Conservation (phyloP, 2,797 vertebrate species). For the Anniella stebbinsi region DNA sequence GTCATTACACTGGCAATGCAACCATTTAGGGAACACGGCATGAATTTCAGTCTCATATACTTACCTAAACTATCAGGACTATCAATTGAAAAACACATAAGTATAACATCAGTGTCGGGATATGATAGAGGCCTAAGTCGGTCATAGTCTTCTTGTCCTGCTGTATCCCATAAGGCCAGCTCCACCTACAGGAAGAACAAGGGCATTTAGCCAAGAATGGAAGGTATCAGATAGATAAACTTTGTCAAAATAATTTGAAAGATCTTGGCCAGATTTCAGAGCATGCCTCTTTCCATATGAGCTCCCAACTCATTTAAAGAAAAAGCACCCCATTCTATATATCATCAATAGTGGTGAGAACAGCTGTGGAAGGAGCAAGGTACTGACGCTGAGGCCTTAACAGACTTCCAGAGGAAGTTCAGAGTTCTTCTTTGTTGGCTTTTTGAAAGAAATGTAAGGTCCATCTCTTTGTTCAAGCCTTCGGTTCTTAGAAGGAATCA, state of each 20-base stretch:
- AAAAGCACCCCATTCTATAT: background rate
- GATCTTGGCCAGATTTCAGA: background rate
- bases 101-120: conserved; percentile 98
- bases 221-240: background rate
- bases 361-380: background rate
- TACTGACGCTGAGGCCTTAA: background rate
- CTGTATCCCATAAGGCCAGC: conserved; percentile 97
- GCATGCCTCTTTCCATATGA: background rate
- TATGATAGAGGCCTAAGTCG: conserved; percentile 97
- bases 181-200: conserved; percentile 86
- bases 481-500: background rate
- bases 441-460: background rate
- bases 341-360: background rate
- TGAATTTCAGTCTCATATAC: conserved; percentile 41
- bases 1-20: background rate
- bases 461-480: background rate
- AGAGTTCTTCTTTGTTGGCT: background rate
- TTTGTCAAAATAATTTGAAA: conserved; percentile 13
- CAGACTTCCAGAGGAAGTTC: background rate
- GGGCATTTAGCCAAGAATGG: conserved; percentile 29
- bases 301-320: background rate
- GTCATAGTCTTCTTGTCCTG: conserved; percentile 98
- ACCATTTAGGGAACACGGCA: background rate
- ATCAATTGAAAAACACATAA: conserved; percentile 99
- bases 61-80: conserved; percentile 99